Evolutionary conservation across 2,113 vertebrate genomes (phyloP), one percentile per base, ranked within the genome.

Genomic region (Dendropsophus ebraccatus): DNA sequence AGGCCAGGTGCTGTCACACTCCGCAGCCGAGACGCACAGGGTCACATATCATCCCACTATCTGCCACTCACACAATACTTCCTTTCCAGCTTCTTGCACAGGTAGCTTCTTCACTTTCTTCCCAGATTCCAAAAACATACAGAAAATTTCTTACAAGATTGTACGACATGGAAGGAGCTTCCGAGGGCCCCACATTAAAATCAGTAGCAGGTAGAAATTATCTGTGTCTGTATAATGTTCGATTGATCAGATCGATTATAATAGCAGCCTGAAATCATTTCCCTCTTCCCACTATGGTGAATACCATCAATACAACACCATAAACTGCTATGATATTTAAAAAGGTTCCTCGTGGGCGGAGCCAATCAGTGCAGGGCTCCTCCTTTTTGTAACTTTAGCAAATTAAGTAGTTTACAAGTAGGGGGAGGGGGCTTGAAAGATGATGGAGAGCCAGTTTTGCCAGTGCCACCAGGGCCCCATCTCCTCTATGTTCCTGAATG

Each of bases 1-100:
- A n/a, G n/a, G n/a, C n/a, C n/a, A 91, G 91, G 90, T 88, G 88
- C 89, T 90, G 89, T 89, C 92, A 88, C 88, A 88, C 86, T 88
- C 87, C 90, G 88, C 12, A 30, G 6, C 14, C 25, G 72, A 9
- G 45, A 81, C 87, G 89, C 87, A 77, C 4, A 65, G 75, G 84
- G 52, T 90, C 91, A 90, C 67, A 88, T 86, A 58, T 0, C 87
- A 90, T 90, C 88, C 76, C 80, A 81, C 83, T 86, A 91, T 87
- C 82, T 91, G 78, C 60, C 78, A 87, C 35, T 87, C 89, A 87
- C 78, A 37, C 7, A 69, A 16, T 69, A 69, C 0, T 19, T 69
- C 16, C 7, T 69, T 69, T 69, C 30, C 9, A 69, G 30, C 5
- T 9, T 32, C 30, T 69, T 17, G 6, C 21, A 69, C 65, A 69